Evolutionary conservation across 1,140 invertebrate genomes (phyloP), one percentile per base, ranked within the genome.

Genomic region (Magallana gigas): DNA sequence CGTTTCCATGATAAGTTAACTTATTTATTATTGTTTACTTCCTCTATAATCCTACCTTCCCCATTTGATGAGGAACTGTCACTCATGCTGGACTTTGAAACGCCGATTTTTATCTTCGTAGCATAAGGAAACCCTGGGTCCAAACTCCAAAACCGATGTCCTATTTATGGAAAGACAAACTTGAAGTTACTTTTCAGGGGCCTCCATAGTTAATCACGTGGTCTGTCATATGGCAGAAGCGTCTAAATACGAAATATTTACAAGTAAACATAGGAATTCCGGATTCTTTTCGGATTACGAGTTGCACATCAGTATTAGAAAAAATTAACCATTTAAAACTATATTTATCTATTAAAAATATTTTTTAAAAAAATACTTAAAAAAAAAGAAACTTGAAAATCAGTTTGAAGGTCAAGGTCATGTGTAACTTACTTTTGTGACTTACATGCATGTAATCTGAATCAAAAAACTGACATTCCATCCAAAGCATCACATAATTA

Each of bases 11-110:
- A 76, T 76, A 29, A 18, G 23, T 11, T 76, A 18, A 29, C 9
- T 18, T 76, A 29, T 29, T 76, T 76, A 48, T 48, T 64, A 64
- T 76, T 76, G 29, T 76, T 76, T 76, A 76, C 68, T 76, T 76
- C 68, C 68, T 36, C 68, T 76, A 76, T 36, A 29, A 29, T 76
- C 68, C 68, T 76, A 76, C 68, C 68, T 76, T 76, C 68, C 68
- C 68, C 68, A 76, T 76, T 76, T 76, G 68, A 76, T 76, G 68
- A 76, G 68, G 68, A 76, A 76, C 68, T 76, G 23, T 76, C 68
- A 76, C 68, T 76, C 68, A 76, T 76, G 68, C 68, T 76, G 68
- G 68, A 76, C 68, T 76, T 76, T 76, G 68, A 76, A 9, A 29
- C 68, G 68, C 68, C 18, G 68, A 76, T 29, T 76, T 76, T 29